Base-by-base conservation (phyloP, 2,113 vertebrate genomes). In the Urocolius indicus region DNA sequence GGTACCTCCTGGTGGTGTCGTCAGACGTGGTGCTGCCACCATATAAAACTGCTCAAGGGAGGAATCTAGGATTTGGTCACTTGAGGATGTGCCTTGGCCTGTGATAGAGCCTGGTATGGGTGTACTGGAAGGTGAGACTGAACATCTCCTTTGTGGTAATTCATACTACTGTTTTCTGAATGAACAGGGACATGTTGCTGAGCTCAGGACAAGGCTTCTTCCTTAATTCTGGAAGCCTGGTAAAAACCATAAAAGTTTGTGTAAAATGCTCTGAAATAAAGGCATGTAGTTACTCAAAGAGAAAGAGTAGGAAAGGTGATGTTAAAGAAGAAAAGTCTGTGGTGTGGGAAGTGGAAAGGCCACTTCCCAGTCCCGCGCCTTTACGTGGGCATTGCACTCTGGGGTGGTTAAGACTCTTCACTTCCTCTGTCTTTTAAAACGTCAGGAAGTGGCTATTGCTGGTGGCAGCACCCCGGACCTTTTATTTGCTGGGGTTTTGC, bases 401-500 rank as follows among this genome's bases (percentile, higher is more conserved):
- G 30, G 30, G 67, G 57, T 90, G 80, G 19, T 46, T 80, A 49
- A 30, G 43, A 5, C 30, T 71, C 52, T 79, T 59, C 62, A 9
- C 46, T 46, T 93, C 83, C 77, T 90, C 77, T 48, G 24, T n/a
- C 68, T 81, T 63, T 69, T 55, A n/a, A 84, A 83, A 82, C 6
- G 67, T 66, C 86, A 86, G 90, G 92, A 92, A 97, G 76, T 88
- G 62, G 65, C 49, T 73, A 3, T 38, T 63, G 74, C 74, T 0
- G 6, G 52, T 78, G 89, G 55, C 85, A 84, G 87, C 52, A 49
- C 83, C 55, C 8, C 75, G 59, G 66, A 30, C 38, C 55, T 57
- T 61, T 51, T 81, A 38, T 63, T 72, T 29, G 2, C 6, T 43
- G 18, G 18, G 7, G 1, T 71, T 79, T 89, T 59, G 22, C 5